phyloP scores from a whole-genome alignment of 1,140 invertebrate species.

The Adelges cooleyi region DNA sequence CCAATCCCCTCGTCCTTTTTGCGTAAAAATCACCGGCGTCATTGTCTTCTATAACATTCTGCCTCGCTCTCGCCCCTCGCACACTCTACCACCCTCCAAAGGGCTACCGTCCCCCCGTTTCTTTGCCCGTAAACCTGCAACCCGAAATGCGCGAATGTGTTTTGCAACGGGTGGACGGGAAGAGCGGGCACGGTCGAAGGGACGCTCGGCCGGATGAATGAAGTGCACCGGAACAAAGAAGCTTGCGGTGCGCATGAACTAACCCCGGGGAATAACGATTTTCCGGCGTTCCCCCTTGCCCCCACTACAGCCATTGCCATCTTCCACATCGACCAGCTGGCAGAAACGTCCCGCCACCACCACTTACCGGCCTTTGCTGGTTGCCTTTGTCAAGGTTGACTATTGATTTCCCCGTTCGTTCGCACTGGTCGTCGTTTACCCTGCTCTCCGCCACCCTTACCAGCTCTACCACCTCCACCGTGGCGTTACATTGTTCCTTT shows the following conservation, averaged over 20 bases:
- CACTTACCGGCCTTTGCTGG: not conserved
- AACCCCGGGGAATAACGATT: slow-evolving; percentile 10
- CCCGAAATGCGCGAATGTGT: too few species aligned
- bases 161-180: not conserved
- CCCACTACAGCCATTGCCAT: not conserved
- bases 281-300: slow-evolving; percentile 7
- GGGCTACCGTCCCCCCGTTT: too few species aligned
- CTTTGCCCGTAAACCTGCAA: too few species aligned
- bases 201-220: slow-evolving; percentile 10
- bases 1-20: too few species aligned
- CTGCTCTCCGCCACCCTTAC: too few species aligned
- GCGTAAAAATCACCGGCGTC: slow-evolving; percentile 16
- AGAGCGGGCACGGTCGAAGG: not conserved
- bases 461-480: too few species aligned
- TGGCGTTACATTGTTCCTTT: too few species aligned
- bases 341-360: not conserved
- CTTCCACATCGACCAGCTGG: slow-evolving; percentile 2
- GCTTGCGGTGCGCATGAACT: slow-evolving; percentile 8
- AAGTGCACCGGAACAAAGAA: slow-evolving; percentile 26
- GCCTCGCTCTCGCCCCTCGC: too few species aligned
- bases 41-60: not conserved
- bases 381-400: slow-evolving; percentile 5
- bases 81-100: too few species aligned
- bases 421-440: not conserved
- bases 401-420: not conserved